Evolutionary conservation across 2,797 vertebrate species (phyloP), one percentile per base, ranked within the genome.

Genomic region (Oreortyx pictus): DNA sequence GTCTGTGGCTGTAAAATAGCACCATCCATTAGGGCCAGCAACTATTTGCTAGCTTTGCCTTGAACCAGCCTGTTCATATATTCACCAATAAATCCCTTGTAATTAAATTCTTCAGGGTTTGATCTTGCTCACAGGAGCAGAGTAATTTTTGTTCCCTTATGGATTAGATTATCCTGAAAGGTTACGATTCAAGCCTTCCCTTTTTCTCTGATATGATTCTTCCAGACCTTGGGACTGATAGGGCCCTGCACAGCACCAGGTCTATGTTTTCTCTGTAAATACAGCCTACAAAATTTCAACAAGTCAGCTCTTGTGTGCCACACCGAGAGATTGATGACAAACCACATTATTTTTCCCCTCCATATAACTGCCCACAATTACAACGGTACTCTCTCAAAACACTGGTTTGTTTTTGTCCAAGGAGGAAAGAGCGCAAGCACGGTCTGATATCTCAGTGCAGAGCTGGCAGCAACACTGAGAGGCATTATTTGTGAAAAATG

Each of bases 261-360:
- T 83, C 97, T 97, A 83, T 98, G 97, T 98, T 98, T 98, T 98
- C 97, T 98, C 97, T 97, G 95, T 97, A 98, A 98, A 98, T 97
- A 98, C 96, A 97, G 94, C 95, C 97, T 96, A 96, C 95, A 95
- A 95, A 91, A 95, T 98, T 97, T 97, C 97, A 98, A 97, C 98
- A 98, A 98, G 97, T 97, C 97, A 94, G 95, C 94, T 97, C 97
- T 98, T 97, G 96, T 98, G 94, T 96, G 96, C 95, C 96, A 97
- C 96, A 73, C 50, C 50, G 90, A 96, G 95, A 98, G 97, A 98
- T 97, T 97, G 97, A 98, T 96, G 97, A 97, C 97, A 97, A 98
- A 97, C 96, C 97, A 96, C 96, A 97, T 96, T 97, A 97, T 98
- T 98, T 97, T 94, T 86, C 93, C 95, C 96, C 93, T 96, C 92